Conservation (phyloP, 2,797 vertebrate genomes). For the Vultur gryphus region DNA sequence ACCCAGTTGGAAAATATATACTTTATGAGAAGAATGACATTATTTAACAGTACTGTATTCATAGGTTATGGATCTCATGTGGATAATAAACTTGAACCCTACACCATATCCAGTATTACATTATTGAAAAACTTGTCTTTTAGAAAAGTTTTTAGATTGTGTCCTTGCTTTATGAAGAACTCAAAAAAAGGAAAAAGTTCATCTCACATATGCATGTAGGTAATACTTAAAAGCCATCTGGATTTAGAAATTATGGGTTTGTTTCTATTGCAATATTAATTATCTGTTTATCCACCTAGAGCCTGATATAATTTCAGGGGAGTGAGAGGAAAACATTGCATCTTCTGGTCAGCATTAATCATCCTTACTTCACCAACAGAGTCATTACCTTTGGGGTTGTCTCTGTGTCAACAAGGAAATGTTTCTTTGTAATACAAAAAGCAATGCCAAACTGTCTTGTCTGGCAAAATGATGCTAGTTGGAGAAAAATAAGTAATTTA, state of each 20-base stretch:
- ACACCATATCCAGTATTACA: background rate
- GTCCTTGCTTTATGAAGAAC: slow-evolving; percentile 3
- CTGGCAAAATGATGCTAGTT: background rate
- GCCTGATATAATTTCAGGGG: background rate
- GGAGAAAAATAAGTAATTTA: background rate
- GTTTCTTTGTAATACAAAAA: background rate
- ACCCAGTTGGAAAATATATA: slow-evolving; percentile 44
- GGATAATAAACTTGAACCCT: slow-evolving; percentile 41
- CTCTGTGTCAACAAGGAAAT: background rate
- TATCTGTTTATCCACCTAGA: background rate
- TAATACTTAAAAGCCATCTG: background rate
- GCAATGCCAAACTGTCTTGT: background rate
- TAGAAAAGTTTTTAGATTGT: slow-evolving; percentile 20
- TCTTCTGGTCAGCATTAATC: background rate
- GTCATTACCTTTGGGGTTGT: background rate
- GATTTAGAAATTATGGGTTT: background rate
- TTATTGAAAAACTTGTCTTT: slow-evolving; percentile 6
- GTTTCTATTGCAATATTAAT: background rate
- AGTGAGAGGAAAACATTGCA: background rate
- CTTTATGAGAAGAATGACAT: slow-evolving; percentile 37
- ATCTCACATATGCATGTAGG: background rate
- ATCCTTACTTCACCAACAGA: background rate
- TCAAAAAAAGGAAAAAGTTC: background rate
- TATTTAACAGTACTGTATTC: slow-evolving; percentile 50
- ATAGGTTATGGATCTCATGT: slow-evolving; percentile 6